These are phyloP conservation scores for Xenentodon cancila DNA, from an alignment of 2,797 vertebrate species.

Conservation along the genomic window DNA sequence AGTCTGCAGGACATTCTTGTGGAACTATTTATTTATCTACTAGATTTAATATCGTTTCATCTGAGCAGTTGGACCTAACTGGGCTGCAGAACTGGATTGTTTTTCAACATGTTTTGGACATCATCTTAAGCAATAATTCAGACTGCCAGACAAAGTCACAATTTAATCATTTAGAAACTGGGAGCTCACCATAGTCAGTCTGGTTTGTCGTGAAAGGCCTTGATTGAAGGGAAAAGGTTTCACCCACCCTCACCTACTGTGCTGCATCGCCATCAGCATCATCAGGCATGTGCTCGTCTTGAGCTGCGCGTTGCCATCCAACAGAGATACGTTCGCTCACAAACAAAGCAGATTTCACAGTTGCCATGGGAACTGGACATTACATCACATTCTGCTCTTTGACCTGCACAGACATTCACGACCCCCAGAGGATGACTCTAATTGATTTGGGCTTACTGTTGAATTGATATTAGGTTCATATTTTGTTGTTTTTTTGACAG, in stretches of 20 bases:
- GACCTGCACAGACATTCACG: slow-evolving; percentile 7
- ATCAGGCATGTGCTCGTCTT: slow-evolving; percentile 34
- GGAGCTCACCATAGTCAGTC: not conserved
- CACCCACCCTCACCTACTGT: slow-evolving; percentile 25
- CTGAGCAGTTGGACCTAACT: too few species aligned
- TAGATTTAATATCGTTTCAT: too few species aligned
- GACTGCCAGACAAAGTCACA: too few species aligned
- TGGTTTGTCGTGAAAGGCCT: not conserved
- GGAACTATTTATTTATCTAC: too few species aligned
- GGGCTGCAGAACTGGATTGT: too few species aligned
- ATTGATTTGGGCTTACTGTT: too few species aligned
- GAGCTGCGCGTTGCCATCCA: slow-evolving; percentile 45
- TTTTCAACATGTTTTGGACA: too few species aligned
- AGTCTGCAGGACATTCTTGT: too few species aligned
- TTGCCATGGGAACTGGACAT: slow-evolving; percentile 80
- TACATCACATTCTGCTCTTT: slow-evolving; percentile 62
- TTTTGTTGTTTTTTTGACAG: too few species aligned
- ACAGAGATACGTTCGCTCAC: slow-evolving; percentile 50
- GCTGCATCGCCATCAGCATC: slow-evolving; percentile 30
- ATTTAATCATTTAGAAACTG: too few species aligned
- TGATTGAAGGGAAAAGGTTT: not conserved
- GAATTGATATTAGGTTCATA: too few species aligned
- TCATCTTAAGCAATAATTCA: too few species aligned
- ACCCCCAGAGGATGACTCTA: not conserved
- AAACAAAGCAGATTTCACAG: slow-evolving; percentile 74